Base-by-base conservation (phyloP, 2,888 invertebrate species). In the Malachius bipustulatus region DNA sequence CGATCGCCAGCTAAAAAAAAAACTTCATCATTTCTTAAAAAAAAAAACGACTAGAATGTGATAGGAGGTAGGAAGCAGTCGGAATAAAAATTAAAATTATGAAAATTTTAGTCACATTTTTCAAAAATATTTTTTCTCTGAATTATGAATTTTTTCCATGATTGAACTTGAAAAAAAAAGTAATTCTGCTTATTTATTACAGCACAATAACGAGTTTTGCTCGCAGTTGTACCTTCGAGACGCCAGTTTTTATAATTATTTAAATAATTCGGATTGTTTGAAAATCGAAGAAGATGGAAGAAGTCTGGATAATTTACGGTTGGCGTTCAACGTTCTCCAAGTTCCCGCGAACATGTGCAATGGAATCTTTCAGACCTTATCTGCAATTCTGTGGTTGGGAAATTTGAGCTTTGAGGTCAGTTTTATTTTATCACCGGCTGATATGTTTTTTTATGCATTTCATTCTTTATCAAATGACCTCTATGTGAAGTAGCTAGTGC, bases 311-410 rank as follows among this genome's bases (percentile, higher is more conserved):
- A 81, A 81, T n/a, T 65, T 91, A 30, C 73, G 87, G 47, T 67
- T 91, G 39, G 90, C 90, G 1, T 82, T 91, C 57, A 88, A 85
- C 13, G 87, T 91, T 26, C 66, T 91, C 26, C 87, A 89, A 64
- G 83, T 90, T 31, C 83, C 87, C 4, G 70, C 77, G 34, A 78
- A 77, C 44, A 84, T 85, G 76, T 85, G 83, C 57, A 85, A 85
- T 57, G 89, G 89, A 0, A 81, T 91, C 44, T 89, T 89, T 56
- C 79, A 83, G 55, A 85, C 88, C 4, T 62, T 91, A 14, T 82
- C 88, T 9, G 87, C 90, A 1, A 87, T 91, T 45, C 64, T 91
- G 35, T 90, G 90, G 90, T 70, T 91, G 19, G 90, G 91, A 16
- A 91, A 90, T 61, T 68, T 90, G 43, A 74, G 72, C 47, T 90